Base-by-base conservation (phyloP, 2,797 vertebrate genomes). In the Allobates femoralis region DNA sequence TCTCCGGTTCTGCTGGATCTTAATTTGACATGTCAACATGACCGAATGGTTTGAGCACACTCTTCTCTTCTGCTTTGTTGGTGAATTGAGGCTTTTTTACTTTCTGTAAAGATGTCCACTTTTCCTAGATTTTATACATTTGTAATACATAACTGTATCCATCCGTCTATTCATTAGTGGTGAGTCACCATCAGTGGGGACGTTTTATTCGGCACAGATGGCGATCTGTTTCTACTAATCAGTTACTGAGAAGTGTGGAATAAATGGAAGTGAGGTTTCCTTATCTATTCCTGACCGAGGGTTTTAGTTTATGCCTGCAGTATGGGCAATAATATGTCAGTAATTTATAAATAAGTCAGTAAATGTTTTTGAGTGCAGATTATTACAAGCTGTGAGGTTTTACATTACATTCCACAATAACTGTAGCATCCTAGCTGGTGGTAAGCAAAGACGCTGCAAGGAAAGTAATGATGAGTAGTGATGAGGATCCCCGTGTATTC, bases 191-290 rank as follows among this genome's bases (percentile, higher is more conserved):
- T 14, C 41, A 74, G 26, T 50, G 71, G 71, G 41, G 14, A 74
- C 41, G 8, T 50, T 50, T 46, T 74, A 50, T 26, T 74, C 23
- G 46, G 71, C 71, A 74, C 71, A 58, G 77, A 58, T 79, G 51
- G 69, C 11, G n/a, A 74, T 74, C n/a, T 46, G 23, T 74, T 50
- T 50, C 71, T 50, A 26, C 71, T n/a, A 74, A 6, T 74, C 71
- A 50, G 71, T 74, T 50, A n/a, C 19, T 19, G 10, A 12, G 67
- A 46, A 71, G 19, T 16, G 11, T 46, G 71, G 4, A 26, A 16
- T 74, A 12, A 46, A 50, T 74, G n/a, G 12, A 74, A 23, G 21
- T 71, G 32, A 69, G 32, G 66, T 37, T 67, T 67, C 64, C 28
- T 67, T 34, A 30, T 67, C 28, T 64, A 30, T 66, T 16, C 3